Evolutionary conservation across 2,113 vertebrate species (phyloP).

Genomic region (Dryoscopus gambensis): DNA sequence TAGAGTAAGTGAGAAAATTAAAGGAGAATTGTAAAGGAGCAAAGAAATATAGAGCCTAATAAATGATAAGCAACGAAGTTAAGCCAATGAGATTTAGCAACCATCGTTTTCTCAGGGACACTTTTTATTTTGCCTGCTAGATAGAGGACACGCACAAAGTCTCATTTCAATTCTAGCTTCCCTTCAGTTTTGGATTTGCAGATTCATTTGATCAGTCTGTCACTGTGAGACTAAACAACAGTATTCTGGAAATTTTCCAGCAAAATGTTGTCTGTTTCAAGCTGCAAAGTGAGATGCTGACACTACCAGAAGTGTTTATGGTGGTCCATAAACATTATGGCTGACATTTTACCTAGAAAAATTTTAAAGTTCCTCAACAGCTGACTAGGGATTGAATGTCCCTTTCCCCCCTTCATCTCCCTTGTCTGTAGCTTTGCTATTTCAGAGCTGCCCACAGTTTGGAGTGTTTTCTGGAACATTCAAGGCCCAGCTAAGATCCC

Average conservation of each 20-base stretch:
- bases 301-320: not conserved
- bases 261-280: not conserved
- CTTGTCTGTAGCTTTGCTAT: not conserved
- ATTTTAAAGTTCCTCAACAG: not conserved
- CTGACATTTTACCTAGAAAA: not conserved
- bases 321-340: not conserved
- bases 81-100: not conserved
- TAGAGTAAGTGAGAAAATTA: not conserved
- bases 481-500: not conserved
- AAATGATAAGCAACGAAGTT: not conserved
- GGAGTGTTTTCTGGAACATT: not conserved
- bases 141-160: not conserved
- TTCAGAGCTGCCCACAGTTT: not conserved
- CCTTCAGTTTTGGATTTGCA: not conserved
- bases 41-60: not conserved
- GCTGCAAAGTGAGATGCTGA: not conserved
- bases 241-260: not conserved
- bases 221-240: not conserved
- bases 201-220: not conserved
- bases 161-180: not conserved
- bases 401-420: not conserved
- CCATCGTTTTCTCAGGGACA: not conserved
- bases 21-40: not conserved
- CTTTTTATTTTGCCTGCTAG: not conserved
- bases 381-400: not conserved